phyloP scores from a whole-genome alignment of 1,140 invertebrate genomes.

The Aphelinus certus region DNA sequence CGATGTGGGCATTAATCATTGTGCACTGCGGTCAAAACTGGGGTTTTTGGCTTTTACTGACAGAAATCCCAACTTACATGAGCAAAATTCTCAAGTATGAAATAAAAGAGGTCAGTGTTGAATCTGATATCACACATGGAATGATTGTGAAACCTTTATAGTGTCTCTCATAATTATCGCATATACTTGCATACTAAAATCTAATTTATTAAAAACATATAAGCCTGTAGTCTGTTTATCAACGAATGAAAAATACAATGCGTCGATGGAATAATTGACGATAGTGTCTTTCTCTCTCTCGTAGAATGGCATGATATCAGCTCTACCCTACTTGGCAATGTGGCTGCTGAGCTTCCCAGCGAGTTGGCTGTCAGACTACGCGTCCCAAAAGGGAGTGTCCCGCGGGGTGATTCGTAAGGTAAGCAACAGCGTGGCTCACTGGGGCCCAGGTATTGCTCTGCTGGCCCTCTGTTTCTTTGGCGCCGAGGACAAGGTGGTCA shows the following conservation, averaged over 20 bases:
- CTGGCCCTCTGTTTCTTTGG: constrained; percentile 53
- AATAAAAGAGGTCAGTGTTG: constrained; percentile 72
- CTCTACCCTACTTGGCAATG: constrained; percentile 82
- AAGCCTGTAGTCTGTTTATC: too few relatives aligned
- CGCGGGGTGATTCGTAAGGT: constrained; percentile 71
- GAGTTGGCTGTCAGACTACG: constrained; percentile 72
- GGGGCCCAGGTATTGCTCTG: constrained; percentile 63
- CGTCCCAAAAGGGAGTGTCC: constrained; percentile 67
- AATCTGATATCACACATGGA: neutral
- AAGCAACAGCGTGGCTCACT: constrained; percentile 71
- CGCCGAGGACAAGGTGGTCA: constrained; percentile 41
- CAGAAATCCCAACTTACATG: constrained; percentile 91
- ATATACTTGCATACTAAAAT: too few relatives aligned
- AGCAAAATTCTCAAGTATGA: constrained; percentile 82
- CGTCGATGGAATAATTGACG: too few relatives aligned
- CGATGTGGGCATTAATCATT: constrained; percentile 85
- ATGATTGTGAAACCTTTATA: too few relatives aligned
- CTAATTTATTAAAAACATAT: too few relatives aligned
- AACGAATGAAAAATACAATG: too few relatives aligned
- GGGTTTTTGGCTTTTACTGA: constrained; percentile 93
- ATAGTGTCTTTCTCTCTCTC: too few relatives aligned
- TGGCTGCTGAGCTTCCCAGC: constrained; percentile 75
- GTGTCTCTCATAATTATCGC: too few relatives aligned
- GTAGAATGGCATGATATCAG: constrained; percentile 78
- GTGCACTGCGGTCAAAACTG: constrained; percentile 90